These are phyloP conservation scores for Alectoris magna DNA, from an alignment of 2,797 vertebrate genomes.

Conservation along the genomic window DNA sequence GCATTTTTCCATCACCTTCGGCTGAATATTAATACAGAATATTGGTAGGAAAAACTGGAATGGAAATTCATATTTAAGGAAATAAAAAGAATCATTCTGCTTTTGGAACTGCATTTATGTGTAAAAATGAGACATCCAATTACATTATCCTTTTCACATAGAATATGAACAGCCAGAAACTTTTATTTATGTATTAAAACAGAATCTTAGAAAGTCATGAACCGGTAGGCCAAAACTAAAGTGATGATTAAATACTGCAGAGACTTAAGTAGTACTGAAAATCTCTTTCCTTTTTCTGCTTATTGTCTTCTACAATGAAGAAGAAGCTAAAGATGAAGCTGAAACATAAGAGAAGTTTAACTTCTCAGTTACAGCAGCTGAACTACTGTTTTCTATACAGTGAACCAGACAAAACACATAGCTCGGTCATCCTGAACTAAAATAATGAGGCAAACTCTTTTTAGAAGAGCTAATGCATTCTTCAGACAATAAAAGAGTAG, in stretches of 20 bases:
- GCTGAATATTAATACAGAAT: neutral
- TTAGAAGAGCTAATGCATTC: neutral
- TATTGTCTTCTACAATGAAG: neutral
- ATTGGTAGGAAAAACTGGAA: neutral
- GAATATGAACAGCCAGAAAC: neutral
- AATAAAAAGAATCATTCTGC: neutral
- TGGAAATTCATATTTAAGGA: neutral
- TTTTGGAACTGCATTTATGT: neutral
- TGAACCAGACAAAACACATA: neutral
- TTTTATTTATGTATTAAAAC: neutral
- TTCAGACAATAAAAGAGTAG: neutral
- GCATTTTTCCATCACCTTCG: neutral
- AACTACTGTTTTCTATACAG: neutral
- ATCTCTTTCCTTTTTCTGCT: neutral
- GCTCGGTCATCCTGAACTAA: neutral
- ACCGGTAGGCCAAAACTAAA: neutral
- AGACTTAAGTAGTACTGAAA: neutral
- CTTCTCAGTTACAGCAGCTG: neutral
- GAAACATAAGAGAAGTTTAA: neutral
- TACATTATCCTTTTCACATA: neutral
- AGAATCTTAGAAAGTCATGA: neutral
- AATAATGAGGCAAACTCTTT: neutral
- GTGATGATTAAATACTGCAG: neutral
- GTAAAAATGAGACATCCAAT: neutral
- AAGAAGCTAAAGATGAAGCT: neutral